phyloP scores from a whole-genome alignment of 2,113 vertebrate genomes.

The Pica pica region DNA sequence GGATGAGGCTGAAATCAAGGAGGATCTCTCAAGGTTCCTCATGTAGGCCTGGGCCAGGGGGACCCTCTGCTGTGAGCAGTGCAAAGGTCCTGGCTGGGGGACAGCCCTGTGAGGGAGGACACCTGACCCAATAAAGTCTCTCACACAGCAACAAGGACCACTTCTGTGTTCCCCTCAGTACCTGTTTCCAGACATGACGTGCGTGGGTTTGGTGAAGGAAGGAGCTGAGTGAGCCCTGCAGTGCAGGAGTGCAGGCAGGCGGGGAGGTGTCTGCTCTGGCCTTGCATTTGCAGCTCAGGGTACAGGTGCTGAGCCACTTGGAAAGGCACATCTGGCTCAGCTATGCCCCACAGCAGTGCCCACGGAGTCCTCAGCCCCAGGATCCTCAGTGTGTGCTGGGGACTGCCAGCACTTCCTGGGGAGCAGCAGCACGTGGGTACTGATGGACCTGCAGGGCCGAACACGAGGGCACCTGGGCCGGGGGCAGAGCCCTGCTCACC shows the following conservation, averaged over 20 bases:
- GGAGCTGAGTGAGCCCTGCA: neutral
- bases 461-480: fast-evolving
- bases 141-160: neutral
- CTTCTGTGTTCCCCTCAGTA: neutral
- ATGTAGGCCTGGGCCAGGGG: conserved; percentile 9
- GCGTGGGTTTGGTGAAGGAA: neutral
- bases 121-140: conserved; percentile 19
- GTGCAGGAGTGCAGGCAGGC: fast-evolving
- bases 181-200: neutral
- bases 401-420: neutral
- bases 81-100: neutral
- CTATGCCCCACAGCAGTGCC: fast-evolving
- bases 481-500: neutral
- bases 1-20: conserved; percentile 97
- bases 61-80: neutral
- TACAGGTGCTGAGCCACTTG: fast-evolving
- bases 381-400: fast-evolving
- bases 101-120: neutral
- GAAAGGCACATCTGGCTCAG: neutral
- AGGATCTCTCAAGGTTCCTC: conserved; percentile 87
- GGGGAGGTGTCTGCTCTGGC: fast-evolving
- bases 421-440: neutral
- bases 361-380: neutral
- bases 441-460: fast-evolving
- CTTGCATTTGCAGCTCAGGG: fast-evolving